phyloP scores from a whole-genome alignment of 2,888 invertebrate species.

The Dasypogon diadema region DNA sequence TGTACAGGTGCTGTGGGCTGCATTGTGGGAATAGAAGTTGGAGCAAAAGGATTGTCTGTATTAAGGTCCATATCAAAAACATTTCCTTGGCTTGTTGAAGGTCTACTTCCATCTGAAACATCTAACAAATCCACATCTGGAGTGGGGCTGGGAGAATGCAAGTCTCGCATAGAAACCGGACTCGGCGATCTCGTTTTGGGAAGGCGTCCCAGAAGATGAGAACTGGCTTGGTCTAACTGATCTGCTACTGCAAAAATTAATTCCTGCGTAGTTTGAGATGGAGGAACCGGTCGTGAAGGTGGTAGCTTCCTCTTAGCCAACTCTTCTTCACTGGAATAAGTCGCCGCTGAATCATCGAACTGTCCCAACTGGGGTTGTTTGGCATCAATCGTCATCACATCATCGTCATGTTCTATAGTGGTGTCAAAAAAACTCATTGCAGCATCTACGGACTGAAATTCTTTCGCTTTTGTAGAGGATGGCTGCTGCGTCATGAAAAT shows the following conservation, averaged over 20 bases:
- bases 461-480: slow-evolving; percentile 20
- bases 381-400: slow-evolving; percentile 60
- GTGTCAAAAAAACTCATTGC: slow-evolving; percentile 69
- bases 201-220: slow-evolving; percentile 83
- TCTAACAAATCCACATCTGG: slow-evolving; percentile 78
- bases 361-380: slow-evolving; percentile 59
- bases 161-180: slow-evolving; percentile 84
- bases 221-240: slow-evolving; percentile 89
- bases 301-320: slow-evolving; percentile 59
- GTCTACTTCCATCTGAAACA: slow-evolving; percentile 70
- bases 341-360: slow-evolving; percentile 58
- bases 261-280: slow-evolving; percentile 86
- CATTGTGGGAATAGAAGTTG: slow-evolving; percentile 67
- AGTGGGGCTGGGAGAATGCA: slow-evolving; percentile 88
- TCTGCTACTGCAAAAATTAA: slow-evolving; percentile 87
- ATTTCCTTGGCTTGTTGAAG: slow-evolving; percentile 62
- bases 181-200: slow-evolving; percentile 89
- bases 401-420: slow-evolving; percentile 65
- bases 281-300: slow-evolving; percentile 73
- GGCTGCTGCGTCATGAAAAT: slow-evolving; percentile 55
- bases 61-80: slow-evolving; percentile 59
- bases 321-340: slow-evolving; percentile 61
- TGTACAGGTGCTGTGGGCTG: slow-evolving; percentile 70
- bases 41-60: slow-evolving; percentile 67
- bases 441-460: slow-evolving; percentile 61